phyloP scores from a whole-genome alignment of 2,797 vertebrate species.

The Coluber constrictor region DNA sequence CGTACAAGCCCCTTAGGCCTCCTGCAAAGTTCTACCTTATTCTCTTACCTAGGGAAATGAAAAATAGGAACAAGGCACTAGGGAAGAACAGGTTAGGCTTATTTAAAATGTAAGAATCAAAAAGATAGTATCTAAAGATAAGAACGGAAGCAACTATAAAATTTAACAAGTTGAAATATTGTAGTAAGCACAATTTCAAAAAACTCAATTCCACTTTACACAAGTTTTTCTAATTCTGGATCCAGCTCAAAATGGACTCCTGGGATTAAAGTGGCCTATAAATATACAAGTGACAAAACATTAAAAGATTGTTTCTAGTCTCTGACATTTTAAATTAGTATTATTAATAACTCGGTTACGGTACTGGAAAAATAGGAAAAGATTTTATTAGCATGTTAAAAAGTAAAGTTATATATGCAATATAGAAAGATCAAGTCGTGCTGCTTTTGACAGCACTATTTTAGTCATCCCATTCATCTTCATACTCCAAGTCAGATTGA shows the following conservation, averaged over 20 bases:
- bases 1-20: not conserved
- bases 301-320: not conserved
- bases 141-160: not conserved
- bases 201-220: not conserved
- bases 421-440: not conserved
- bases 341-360: too few relatives aligned
- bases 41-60: not conserved
- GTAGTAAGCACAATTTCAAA: not conserved
- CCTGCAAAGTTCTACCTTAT: not conserved
- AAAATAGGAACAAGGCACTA: not conserved
- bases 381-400: not conserved
- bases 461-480: conserved; percentile 21
- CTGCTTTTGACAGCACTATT: not conserved
- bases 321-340: not conserved
- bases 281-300: not conserved
- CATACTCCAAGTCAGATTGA: not conserved
- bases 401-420: not conserved
- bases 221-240: not conserved
- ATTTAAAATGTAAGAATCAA: not conserved
- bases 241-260: not conserved
- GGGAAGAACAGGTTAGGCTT: not conserved
- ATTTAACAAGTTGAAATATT: not conserved
- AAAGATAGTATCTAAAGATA: not conserved
- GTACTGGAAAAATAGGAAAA: not conserved
- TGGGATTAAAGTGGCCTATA: not conserved